Evolutionary conservation across 2,113 vertebrate species (phyloP).

Genomic region (Pterocles gutturalis): DNA sequence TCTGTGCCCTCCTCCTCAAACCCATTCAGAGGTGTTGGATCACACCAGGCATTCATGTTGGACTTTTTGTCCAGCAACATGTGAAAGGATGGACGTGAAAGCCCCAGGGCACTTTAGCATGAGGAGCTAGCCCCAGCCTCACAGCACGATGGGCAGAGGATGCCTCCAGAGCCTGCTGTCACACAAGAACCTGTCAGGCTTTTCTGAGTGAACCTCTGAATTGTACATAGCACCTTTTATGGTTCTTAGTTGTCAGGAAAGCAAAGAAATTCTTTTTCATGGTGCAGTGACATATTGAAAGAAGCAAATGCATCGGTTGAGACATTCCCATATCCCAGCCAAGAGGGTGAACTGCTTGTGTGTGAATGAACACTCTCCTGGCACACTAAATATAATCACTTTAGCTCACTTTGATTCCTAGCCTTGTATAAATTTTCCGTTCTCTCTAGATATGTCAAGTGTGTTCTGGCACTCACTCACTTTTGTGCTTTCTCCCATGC

Average conservation of each 20-base stretch:
- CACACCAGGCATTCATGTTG: neutral
- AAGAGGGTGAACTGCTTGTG: neutral
- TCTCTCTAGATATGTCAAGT: neutral
- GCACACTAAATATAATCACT: neutral
- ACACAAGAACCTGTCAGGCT: neutral
- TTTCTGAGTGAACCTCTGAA: neutral
- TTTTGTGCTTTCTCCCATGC: neutral
- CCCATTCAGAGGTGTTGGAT: neutral
- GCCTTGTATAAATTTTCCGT: neutral
- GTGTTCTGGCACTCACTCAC: neutral
- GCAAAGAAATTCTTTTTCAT: neutral
- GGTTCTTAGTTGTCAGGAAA: neutral
- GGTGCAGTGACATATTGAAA: neutral
- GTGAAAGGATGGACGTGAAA: fast-evolving
- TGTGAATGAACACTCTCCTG: neutral
- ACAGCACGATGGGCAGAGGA: neutral
- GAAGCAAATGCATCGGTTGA: neutral
- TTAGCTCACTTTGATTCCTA: neutral
- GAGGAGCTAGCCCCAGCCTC: neutral
- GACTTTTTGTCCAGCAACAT: neutral
- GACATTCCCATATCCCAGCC: neutral
- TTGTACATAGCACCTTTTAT: neutral
- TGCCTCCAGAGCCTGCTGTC: neutral
- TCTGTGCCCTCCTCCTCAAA: fast-evolving
- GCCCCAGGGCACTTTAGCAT: fast-evolving